Base-by-base conservation (phyloP, 2,888 invertebrate species). In the Epinotia brunnichana region DNA sequence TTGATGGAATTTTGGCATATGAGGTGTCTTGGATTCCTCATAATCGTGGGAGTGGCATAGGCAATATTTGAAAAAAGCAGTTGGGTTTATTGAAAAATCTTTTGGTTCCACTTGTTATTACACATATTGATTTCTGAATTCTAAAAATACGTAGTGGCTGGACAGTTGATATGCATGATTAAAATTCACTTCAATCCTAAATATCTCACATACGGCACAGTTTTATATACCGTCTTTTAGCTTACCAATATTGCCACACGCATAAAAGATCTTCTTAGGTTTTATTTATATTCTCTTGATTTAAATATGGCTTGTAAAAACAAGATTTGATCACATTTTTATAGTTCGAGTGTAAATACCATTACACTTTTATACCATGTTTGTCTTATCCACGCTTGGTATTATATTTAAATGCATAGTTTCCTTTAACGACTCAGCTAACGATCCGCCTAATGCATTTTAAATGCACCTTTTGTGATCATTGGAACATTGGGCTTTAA, bases 391-490 rank as follows among this genome's bases (percentile, higher is more conserved):
- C n/a, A 44, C 17, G 17, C 51, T 13, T n/a, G 11, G 5, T 64
- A 29, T n/a, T 62, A 51, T 29, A 48, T 29, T 24, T 48, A 54
- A 19, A 77, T 75, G 77, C 80, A 80, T 81, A 77, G 79, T 77
- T 77, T 71, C 74, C 75, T 77, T 76, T 66, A 69, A 72, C 74
- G 76, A 80, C 81, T 81, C 80, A 81, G 83, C 77, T 83, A 70
- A 64, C 24, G 57, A 64, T 24, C 13, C n/a, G 24, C 35, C 57
- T 64, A 57, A 64, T 70, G 48, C 17, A 41, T 70, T 70, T 64
- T 64, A 70, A 70, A 64, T 64, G 41, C 51, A 53, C 41, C 17
- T 64, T 35, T 51, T 39, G n/a, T 66, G 66, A 24, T 21, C 35
- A 66, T 35, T 66, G 0, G 21, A 64, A 53, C 41, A 35, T 64